Base-by-base conservation (phyloP, 1,140 invertebrate species). In the Drosophila sucinea region DNA sequence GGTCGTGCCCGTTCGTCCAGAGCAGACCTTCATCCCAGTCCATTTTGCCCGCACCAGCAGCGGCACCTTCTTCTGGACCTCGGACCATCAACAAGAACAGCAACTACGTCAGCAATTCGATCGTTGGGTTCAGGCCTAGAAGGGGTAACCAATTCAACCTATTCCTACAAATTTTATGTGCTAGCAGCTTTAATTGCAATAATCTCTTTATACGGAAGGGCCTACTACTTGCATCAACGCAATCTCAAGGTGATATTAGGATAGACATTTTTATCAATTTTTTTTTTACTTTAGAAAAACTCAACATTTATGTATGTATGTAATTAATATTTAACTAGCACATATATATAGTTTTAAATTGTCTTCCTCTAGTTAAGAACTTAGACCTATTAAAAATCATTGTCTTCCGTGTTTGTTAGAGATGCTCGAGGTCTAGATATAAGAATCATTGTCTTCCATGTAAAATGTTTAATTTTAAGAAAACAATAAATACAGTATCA, bases 41-140 rank as follows among this genome's bases (percentile, higher is more conserved):
- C 92, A 92, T 70, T 95, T 95, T 80, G 94, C 94, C 2, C 93
- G 94, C 81, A 95, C 95, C n/a, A 94, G 94, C 76, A 94, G 94
- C 47, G 95, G 95, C 35, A 95, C 95, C 38, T 95, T 95, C 93
- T 95, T 95, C 93, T 95, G 95, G 94, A 95, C 94, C 25, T 93
- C 94, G 1, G 92, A 92, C 63, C 87, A 91, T 69, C 92, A 70
- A 35, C 73, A 82, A 56, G 77, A 85, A 51, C 93, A 94, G 61
- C 92, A 93, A 81, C 93, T 94, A 70, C 91, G 77, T 70, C 91
- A 82, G 54, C 91, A 91, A 44, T 90, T 89, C 92, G 94, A 95
- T 82, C 93, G 94, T 81, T 95, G 95, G 94, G 94, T 94, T 10
- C 94, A 95, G 93, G 95, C 95, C 74, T 95, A 93, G 62, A 68